Conservation (phyloP, 2,888 invertebrate genomes). For the Caenorhabditis panamensis region DNA sequence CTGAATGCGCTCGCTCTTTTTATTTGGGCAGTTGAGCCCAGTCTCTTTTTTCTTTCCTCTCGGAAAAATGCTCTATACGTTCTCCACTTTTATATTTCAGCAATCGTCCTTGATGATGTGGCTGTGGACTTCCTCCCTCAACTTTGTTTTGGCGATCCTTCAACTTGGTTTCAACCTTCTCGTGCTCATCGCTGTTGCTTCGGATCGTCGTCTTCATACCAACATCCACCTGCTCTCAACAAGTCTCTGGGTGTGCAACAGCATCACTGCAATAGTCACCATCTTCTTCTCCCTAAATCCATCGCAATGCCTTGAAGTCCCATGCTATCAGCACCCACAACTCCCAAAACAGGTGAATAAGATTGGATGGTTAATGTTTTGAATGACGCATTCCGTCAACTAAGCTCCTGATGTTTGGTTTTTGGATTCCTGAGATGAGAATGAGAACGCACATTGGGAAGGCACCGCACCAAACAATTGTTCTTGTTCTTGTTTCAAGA, state of each 20-base stretch:
- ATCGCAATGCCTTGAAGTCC: constrained; percentile 53
- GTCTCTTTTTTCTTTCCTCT: background rate
- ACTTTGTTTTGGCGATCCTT: constrained; percentile 69
- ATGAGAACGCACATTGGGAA: constrained; percentile 14
- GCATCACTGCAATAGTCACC: constrained; percentile 69
- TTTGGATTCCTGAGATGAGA: constrained; percentile 19
- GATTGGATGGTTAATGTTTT: constrained; percentile 10
- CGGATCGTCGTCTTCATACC: constrained; percentile 65
- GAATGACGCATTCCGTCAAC: constrained; percentile 15
- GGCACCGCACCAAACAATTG: background rate
- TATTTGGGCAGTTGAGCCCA: background rate
- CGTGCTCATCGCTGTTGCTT: constrained; percentile 64
- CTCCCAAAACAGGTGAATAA: constrained; percentile 50
- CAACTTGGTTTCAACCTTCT: constrained; percentile 69
- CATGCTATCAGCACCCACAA: constrained; percentile 52
- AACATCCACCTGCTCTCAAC: constrained; percentile 66
- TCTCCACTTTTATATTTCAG: background rate
- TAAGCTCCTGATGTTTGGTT: constrained; percentile 31
- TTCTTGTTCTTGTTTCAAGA: constrained; percentile 22
- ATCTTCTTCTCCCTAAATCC: constrained; percentile 70
- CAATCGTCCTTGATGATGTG: constrained; percentile 51
- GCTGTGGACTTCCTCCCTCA: constrained; percentile 68
- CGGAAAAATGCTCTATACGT: background rate
- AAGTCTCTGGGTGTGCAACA: constrained; percentile 70
- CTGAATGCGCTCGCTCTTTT: constrained; percentile 7